Conservation (phyloP, 1,140 invertebrate genomes). For the Wiebesia pumilae region DNA sequence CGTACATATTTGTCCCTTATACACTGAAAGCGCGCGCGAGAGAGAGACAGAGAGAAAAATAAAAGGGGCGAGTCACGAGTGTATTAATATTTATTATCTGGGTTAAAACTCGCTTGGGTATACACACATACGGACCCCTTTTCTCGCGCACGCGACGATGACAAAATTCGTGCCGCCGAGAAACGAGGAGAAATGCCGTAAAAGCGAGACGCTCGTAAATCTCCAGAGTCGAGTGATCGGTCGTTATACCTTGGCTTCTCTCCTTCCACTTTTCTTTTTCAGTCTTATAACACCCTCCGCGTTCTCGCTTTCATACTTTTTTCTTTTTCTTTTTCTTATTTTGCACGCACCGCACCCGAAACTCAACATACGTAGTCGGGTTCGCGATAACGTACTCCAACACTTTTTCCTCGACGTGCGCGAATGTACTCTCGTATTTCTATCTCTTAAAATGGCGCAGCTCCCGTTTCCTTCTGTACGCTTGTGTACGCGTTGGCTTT, state of each 20-base stretch:
- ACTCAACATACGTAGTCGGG: neutral
- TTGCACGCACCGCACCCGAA: neutral
- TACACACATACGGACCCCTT: neutral
- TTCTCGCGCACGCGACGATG: conserved; percentile 17
- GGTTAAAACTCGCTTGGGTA: neutral
- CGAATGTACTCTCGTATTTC: neutral
- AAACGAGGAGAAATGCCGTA: conserved; percentile 52
- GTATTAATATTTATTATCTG: conserved; percentile 49
- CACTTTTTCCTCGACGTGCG: neutral
- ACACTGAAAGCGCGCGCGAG: neutral
- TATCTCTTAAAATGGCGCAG: no score
- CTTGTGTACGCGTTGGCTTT: neutral
- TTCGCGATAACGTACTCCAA: neutral
- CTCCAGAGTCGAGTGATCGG: conserved; percentile 56
- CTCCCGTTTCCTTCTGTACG: no score
- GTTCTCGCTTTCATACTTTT: neutral
- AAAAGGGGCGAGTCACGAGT: neutral
- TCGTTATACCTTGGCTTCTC: conserved; percentile 22
- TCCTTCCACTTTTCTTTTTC: neutral
- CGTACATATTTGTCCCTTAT: neutral
- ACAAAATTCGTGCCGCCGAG: conserved; percentile 14
- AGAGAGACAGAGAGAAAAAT: neutral
- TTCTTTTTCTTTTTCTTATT: no score
- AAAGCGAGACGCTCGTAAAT: conserved; percentile 55
- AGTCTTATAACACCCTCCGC: neutral